Evolutionary conservation across 2,888 invertebrate genomes (phyloP), one percentile per base, ranked within the genome.

Genomic region (Netelia fuscicornis): DNA sequence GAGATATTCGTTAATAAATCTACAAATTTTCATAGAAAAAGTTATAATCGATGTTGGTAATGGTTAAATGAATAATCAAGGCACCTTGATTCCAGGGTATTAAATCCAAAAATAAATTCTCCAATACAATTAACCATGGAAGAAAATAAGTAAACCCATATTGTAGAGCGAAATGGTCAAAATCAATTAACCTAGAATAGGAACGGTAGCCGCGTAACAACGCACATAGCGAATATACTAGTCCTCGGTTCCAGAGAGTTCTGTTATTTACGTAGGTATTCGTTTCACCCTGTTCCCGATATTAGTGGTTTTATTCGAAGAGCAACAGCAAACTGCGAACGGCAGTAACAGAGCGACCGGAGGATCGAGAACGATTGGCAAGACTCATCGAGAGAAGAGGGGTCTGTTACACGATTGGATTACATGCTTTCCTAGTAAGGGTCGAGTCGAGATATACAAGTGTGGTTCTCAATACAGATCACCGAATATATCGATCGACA

Each of bases 361-460:
- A 56, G 64, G 71, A 64, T 56, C 54, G 37, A 48, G 75, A 54
- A 68, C 68, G 67, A 48, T 76, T 37, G 58, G 56, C 60, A 62
- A 81, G 85, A 79, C 58, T 80, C 76, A 74, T 67, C 44, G 81
- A 81, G 68, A 37, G 79, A 67, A 44, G 54, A 70, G 70, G 78
- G 76, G 79, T 83, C 76, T 76, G 84, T 84, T 76, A 79, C 77
- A 72, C 85, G 81, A 85, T 83, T 82, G 85, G 85, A 86, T 85
- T 83, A 86, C 85, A 81, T 72, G 74, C 56, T 13, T 37, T 52
- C 67, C 44, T 68, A 64, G 79, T 81, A 79, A 83, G 81, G 83
- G 86, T 86, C 86, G 74, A 81, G 70, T 85, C 70, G 83, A 64
- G 81, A 79, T 67, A 81, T 85, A 86, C 81, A 85, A 68, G 72